Conservation (phyloP, 1,140 invertebrate genomes). For the Cecropterus lyciades region DNA sequence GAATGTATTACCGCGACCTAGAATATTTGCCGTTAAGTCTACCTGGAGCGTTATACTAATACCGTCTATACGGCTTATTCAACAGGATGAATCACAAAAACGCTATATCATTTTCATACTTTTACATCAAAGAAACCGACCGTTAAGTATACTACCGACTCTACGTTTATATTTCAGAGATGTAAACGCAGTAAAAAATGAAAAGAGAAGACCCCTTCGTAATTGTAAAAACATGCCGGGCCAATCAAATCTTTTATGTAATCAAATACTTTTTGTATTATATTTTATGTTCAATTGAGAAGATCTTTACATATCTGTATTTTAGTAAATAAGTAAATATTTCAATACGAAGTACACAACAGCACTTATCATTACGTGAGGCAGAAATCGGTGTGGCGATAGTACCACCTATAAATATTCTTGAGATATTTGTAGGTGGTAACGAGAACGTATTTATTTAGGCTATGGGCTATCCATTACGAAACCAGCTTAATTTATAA, state of each 20-base stretch:
- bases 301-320: background rate
- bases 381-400: too few species aligned
- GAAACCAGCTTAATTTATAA: too few species aligned
- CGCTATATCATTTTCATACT: slow-evolving; percentile 20
- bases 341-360: too few species aligned
- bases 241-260: background rate
- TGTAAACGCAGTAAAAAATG: slow-evolving; percentile 19
- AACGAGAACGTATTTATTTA: too few species aligned
- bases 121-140: slow-evolving; percentile 12
- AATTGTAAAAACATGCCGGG: background rate
- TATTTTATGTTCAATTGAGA: background rate
- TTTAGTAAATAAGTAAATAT: too few species aligned
- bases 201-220: background rate
- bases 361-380: too few species aligned
- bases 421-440: too few species aligned
- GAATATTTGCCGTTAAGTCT: slow-evolving; percentile 24
- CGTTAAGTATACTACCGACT: background rate
- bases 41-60: slow-evolving; percentile 11
- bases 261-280: background rate
- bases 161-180: background rate
- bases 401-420: too few species aligned
- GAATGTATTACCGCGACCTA: slow-evolving; percentile 17
- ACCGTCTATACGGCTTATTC: slow-evolving; percentile 12
- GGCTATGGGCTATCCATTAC: too few species aligned
- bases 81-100: slow-evolving; percentile 22